These are phyloP conservation scores for Trisateles emortualis DNA, from an alignment of 2,888 invertebrate species.

Conservation along the genomic window DNA sequence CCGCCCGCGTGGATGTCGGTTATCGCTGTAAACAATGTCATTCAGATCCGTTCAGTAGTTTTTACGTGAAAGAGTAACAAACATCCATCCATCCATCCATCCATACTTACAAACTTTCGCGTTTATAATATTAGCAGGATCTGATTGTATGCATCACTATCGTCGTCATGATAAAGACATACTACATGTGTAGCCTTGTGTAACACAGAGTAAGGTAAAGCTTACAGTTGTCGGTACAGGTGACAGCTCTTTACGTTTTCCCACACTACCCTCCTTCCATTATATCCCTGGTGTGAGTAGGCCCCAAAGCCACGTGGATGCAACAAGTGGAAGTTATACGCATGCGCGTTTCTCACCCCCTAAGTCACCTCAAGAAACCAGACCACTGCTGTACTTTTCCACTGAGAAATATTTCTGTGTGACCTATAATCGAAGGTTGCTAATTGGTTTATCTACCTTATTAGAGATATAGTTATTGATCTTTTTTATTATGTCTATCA, in stretches of 20 bases:
- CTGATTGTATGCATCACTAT: background rate
- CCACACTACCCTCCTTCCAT: conserved; percentile 45
- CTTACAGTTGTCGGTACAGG: conserved; percentile 47
- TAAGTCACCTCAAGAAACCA: conserved; percentile 49
- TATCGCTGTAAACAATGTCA: no score
- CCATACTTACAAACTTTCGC: no score
- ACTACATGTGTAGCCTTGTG: conserved; percentile 22
- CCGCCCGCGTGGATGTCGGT: no score
- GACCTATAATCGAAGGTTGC: background rate
- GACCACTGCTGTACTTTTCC: conserved; percentile 72
- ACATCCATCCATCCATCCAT: no score
- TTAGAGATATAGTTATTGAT: no score
- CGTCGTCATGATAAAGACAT: conserved; percentile 19
- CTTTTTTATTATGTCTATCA: no score
- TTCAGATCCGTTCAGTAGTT: no score
- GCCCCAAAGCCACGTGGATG: conserved; percentile 67
- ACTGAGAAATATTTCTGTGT: conserved; percentile 45
- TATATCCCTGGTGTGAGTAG: conserved; percentile 1
- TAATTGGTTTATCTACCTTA: background rate
- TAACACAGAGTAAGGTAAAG: conserved; percentile 29
- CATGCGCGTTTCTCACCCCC: conserved; percentile 59
- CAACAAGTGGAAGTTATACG: conserved; percentile 76
- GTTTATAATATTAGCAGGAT: no score
- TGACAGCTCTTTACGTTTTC: conserved; percentile 57
- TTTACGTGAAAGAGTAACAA: no score